A percentile compares a stretch with the other conserved stretches of the same genome.
These are phyloP conservation scores for Protobothrops mucrosquamatus DNA, from an alignment of 2,113 vertebrate species.

Conservation along the genomic window DNA sequence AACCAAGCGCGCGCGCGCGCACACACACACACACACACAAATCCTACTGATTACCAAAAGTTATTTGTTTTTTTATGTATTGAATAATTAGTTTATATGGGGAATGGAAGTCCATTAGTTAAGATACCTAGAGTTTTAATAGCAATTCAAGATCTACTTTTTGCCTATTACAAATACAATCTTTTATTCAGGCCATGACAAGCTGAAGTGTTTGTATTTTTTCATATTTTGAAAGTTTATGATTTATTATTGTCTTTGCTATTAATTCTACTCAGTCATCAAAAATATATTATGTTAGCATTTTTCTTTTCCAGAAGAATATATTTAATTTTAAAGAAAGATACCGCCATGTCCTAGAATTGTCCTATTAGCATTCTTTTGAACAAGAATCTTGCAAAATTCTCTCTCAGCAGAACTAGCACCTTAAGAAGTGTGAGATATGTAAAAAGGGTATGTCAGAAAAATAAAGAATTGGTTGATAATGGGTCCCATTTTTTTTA, in stretches of 20 bases:
- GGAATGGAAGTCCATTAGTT: neutral
- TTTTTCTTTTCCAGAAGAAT: neutral
- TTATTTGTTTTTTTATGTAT: neutral
- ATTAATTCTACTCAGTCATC: neutral
- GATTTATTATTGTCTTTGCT: neutral
- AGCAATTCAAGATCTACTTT: neutral
- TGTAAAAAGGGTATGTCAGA: neutral
- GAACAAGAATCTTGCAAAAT: slow-evolving; percentile 20
- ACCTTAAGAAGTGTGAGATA: neutral
- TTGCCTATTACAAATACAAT: neutral
- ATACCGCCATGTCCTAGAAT: neutral
- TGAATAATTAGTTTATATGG: neutral
- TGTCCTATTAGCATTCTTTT: neutral
- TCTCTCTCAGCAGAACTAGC: slow-evolving; percentile 9
- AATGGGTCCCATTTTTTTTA: slow-evolving; percentile 25
- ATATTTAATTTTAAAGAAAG: neutral
- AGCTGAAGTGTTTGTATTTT: too few relatives aligned
- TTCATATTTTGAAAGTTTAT: neutral
- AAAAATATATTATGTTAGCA: neutral
- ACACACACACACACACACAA: neutral
- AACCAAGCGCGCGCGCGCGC: neutral
- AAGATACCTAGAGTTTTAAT: neutral
- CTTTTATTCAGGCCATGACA: neutral
- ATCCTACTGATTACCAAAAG: neutral
- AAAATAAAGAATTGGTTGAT: neutral